These are phyloP conservation scores for Nasonovia ribisnigri DNA, from an alignment of 2,888 invertebrate genomes.

Conservation along the genomic window DNA sequence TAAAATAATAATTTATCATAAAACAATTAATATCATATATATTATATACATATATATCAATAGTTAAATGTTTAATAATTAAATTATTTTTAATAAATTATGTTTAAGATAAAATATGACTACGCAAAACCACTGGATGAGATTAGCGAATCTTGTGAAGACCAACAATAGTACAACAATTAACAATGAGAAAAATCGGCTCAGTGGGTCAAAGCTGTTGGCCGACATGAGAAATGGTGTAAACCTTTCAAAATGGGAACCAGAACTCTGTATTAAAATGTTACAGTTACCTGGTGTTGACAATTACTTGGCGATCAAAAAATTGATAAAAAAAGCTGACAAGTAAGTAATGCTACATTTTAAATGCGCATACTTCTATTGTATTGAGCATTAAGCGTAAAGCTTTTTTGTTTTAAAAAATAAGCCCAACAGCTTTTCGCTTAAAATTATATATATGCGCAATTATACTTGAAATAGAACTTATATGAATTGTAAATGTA, in stretches of 20 bases:
- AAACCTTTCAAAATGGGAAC: constrained; percentile 68
- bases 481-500: background rate
- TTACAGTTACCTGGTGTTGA: constrained; percentile 69
- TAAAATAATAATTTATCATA: background rate
- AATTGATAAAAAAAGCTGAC: constrained; percentile 68
- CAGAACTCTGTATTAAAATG: constrained; percentile 70
- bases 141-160: constrained; percentile 33
- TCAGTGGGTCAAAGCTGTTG: constrained; percentile 53
- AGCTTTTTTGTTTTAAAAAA: background rate
- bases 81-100: background rate
- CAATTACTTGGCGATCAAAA: constrained; percentile 69
- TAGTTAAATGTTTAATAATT: background rate
- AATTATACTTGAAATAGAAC: background rate
- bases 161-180: background rate
- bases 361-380: background rate
- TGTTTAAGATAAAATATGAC: constrained; percentile 48
- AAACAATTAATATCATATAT: background rate
- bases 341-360: constrained; percentile 67
- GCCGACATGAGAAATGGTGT: constrained; percentile 46
- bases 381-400: background rate
- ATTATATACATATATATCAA: background rate
- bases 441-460: background rate
- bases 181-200: constrained; percentile 13
- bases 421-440: background rate
- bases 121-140: constrained; percentile 38